Conservation (phyloP, 2,113 vertebrate genomes). For the Martes martes region DNA sequence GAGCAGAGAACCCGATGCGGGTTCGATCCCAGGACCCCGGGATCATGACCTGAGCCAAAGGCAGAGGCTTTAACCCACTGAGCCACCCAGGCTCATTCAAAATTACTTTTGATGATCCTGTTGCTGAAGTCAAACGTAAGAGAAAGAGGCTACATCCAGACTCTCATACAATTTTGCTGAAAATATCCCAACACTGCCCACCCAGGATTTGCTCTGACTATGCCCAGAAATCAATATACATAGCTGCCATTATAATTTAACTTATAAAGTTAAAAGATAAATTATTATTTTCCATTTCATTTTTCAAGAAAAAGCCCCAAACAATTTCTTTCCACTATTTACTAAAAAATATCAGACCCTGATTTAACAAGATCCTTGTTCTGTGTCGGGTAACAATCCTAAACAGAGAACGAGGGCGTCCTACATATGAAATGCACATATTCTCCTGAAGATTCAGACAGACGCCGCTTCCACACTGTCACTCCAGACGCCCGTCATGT, state of each 20-base stretch:
- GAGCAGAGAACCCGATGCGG: no score
- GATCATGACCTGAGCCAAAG: no score
- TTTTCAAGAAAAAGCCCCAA: constrained; percentile 3
- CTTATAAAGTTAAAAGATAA: constrained; percentile 18
- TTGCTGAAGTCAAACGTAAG: not conserved
- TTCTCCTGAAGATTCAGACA: not conserved
- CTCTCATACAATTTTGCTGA: not conserved
- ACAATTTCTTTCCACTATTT: not conserved
- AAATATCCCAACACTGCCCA: not conserved
- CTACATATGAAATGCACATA: not conserved
- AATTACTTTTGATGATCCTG: not conserved
- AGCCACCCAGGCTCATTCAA: not conserved
- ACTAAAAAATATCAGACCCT: not conserved
- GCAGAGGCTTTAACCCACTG: no score
- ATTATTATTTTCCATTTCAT: not conserved
- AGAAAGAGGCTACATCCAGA: not conserved
- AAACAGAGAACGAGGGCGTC: not conserved
- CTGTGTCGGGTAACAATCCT: not conserved
- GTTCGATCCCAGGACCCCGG: no score
- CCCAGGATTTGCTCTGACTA: not conserved
- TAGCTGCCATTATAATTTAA: not conserved
- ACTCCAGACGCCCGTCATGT: not conserved
- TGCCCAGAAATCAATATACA: not conserved
- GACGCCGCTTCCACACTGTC: not conserved
- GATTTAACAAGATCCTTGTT: not conserved